Evolutionary conservation across 2,888 invertebrate genomes (phyloP).

Genomic region (Trissonchulus latispiculum): DNA sequence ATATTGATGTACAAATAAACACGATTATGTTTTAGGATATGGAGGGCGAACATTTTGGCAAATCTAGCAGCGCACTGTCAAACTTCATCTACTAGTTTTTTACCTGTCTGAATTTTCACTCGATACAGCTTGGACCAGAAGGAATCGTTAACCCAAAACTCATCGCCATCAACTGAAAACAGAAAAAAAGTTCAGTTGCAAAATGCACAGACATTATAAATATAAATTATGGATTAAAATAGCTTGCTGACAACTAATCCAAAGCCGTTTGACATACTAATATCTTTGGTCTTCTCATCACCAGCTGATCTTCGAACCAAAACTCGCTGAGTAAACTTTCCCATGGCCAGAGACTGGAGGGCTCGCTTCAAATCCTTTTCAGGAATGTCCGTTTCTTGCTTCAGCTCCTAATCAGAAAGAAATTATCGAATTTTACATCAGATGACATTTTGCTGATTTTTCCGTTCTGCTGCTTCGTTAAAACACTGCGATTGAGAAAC

Average conservation of each 20-base stretch:
- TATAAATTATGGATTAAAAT: no score
- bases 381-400: slow-evolving; percentile 95
- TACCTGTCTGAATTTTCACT: slow-evolving; percentile 52
- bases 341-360: slow-evolving; percentile 92
- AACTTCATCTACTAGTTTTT: no score
- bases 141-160: slow-evolving; percentile 90
- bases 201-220: no score
- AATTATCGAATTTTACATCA: no score
- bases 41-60: no score
- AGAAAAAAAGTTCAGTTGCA: not conserved
- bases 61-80: no score
- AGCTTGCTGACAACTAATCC: not conserved
- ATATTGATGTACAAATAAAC: no score
- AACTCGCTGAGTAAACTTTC: slow-evolving; percentile 87
- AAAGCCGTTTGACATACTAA: not conserved
- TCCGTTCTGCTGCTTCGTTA: no score
- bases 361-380: slow-evolving; percentile 91
- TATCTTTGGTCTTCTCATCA: not conserved
- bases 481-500: no score
- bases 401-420: no score
- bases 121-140: slow-evolving; percentile 94
- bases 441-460: no score
- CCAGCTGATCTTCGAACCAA: slow-evolving; percentile 58
- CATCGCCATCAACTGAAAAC: slow-evolving; percentile 35
- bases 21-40: no score